Percentiles rank a stretch among this genome's conserved stretches.
phyloP scores from a whole-genome alignment of 2,797 vertebrate species.

The Rhinophrynus dorsalis region DNA sequence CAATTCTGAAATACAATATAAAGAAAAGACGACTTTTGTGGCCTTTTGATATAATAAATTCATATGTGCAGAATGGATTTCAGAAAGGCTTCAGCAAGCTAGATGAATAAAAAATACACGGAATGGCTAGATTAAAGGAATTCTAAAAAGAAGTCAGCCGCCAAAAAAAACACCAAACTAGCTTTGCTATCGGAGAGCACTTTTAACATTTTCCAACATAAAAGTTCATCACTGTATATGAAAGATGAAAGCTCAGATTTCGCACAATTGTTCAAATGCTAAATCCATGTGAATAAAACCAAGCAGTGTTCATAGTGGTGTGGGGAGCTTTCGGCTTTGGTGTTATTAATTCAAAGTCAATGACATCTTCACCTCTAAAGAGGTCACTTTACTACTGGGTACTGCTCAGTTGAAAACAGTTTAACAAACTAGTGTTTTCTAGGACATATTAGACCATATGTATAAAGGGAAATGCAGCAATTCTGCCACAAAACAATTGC shows the following conservation, averaged over 20 bases:
- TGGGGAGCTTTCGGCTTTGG: not conserved
- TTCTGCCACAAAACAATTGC: no score
- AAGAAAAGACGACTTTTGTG: conserved; percentile 69
- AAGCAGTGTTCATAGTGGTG: conserved; percentile 3
- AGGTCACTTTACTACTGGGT: conserved; percentile 16
- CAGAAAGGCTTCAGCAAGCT: conserved; percentile 65
- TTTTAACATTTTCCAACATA: conserved; percentile 71
- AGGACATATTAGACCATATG: no score
- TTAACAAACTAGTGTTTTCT: not conserved
- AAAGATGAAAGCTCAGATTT: conserved; percentile 70
- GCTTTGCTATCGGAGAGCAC: conserved; percentile 67
- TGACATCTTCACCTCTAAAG: conserved; percentile 18
- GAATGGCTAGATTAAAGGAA: conserved; percentile 83
- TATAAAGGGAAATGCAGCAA: no score
- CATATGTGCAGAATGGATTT: conserved; percentile 60
- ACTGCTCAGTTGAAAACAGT: not conserved
- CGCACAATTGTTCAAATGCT: conserved; percentile 60
- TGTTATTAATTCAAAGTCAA: conserved; percentile 18
- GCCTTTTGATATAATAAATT: conserved; percentile 63
- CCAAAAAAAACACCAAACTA: conserved; percentile 86
- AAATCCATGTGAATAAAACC: conserved; percentile 31
- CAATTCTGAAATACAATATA: conserved; percentile 59
- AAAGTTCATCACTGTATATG: conserved; percentile 64
- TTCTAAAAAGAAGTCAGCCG: conserved; percentile 80
- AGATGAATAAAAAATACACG: conserved; percentile 71